These are phyloP conservation scores for Potorous gilbertii DNA, from an alignment of 2,797 vertebrate genomes.

Conservation along the genomic window DNA sequence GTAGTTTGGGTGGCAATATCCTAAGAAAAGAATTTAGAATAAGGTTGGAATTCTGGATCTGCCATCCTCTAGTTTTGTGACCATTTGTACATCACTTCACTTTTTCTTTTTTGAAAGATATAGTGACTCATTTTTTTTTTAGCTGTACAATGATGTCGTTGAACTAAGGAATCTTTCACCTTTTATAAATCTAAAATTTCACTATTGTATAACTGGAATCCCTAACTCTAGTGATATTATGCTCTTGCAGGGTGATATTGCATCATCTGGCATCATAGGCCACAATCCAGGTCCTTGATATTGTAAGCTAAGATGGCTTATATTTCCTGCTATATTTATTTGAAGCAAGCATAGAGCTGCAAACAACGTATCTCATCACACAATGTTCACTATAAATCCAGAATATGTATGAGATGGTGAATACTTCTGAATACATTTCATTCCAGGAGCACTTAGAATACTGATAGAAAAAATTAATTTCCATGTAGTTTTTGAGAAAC, in stretches of 20 bases:
- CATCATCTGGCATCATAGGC: neutral
- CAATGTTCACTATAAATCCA: neutral
- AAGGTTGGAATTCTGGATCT: neutral
- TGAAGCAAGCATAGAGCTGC: neutral
- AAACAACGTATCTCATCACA: neutral
- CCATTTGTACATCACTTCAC: neutral
- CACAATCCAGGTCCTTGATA: neutral
- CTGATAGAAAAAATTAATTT: neutral
- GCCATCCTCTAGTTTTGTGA: neutral
- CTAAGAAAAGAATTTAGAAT: neutral
- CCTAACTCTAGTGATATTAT: neutral
- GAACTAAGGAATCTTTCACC: neutral
- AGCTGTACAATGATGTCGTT: neutral
- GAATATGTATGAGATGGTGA: too few species aligned
- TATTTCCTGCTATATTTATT: neutral
- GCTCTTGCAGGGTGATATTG: too few species aligned
- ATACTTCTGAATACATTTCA: neutral
- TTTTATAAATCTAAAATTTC: neutral
- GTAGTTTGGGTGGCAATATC: neutral
- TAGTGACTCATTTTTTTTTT: neutral
- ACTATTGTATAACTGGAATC: neutral
- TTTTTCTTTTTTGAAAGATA: accelerated
- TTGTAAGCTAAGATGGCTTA: neutral
- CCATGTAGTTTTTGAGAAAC: neutral
- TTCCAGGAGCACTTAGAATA: neutral